Evolutionary conservation across 2,113 vertebrate genomes (phyloP), one percentile per base, ranked within the genome.

Genomic region (Zosterops japonicus): DNA sequence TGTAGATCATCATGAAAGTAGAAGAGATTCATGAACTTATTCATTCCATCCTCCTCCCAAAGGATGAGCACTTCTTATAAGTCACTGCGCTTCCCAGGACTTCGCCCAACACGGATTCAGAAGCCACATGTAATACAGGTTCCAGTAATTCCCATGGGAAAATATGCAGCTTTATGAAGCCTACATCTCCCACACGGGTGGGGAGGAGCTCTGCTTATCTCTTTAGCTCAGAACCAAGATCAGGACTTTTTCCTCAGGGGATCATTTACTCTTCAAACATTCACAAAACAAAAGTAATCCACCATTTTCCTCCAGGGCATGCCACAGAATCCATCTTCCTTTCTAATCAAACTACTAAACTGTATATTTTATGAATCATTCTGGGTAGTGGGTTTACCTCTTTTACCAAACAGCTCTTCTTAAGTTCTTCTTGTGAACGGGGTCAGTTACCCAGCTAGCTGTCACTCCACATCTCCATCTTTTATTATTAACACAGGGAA

Each of bases 71-170:
- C 24, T 77, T 86, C 61, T 56, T 64, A 2, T 21, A 89, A 68
- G 53, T 46, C 33, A 68, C 15, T 0, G 2, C 20, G 33, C 76
- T 92, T 87, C 80, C 76, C 61, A 83, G 67, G 50, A 39, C 71
- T 91, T 89, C 0, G 0, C 55, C n/a, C 67, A 86, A 47, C 24
- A 46, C 6, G 57, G 42, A 53, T 76, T 72, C 61, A 83, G 93
- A 89, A 91, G 70, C 42, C 80, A 56, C 46, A 53, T 0, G n/a
- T 56, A 69, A 75, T 2, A 64, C 6, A 5, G 36, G 46, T 80
- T 90, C 55, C 57, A 87, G 1, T 80, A 53, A 87, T 96, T 96
- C 95, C 95, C 96, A 91, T 90, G 93, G 95, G 95, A 97, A 95
- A 95, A 85, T 35, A 72, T 9, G 39, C 67, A 91, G 87, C 65